Evolutionary conservation across 2,113 vertebrate species (phyloP).

Genomic region (Chaetorhynchus papuensis): DNA sequence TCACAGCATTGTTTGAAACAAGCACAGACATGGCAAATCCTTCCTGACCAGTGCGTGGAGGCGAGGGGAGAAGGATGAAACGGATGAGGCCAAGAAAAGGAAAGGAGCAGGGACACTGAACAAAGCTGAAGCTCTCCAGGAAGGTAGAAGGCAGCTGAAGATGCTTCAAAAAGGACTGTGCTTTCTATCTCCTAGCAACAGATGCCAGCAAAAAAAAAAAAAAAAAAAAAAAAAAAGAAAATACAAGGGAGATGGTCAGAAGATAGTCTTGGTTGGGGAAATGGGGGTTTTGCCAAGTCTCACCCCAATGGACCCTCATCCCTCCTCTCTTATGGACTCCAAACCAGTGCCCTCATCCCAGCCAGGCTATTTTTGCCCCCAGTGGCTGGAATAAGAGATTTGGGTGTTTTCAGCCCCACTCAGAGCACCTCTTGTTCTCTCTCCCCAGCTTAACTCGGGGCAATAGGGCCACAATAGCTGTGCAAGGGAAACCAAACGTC

Average conservation of each 20-base stretch:
- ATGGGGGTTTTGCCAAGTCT: background rate
- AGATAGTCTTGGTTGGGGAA: background rate
- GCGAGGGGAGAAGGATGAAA: background rate
- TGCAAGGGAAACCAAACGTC: background rate
- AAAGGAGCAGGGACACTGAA: background rate
- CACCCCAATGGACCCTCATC: accelerated
- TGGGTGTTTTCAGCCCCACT: background rate
- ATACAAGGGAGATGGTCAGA: background rate
- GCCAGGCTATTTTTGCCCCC: background rate
- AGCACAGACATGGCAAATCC: accelerated
- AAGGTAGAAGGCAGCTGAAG: background rate
- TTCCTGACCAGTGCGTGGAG: accelerated
- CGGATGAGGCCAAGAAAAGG: background rate
- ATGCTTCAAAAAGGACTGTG: background rate
- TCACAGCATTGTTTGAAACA: background rate
- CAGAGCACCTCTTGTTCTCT: background rate
- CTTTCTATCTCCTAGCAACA: constrained; percentile 49
- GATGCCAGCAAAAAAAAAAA: background rate
- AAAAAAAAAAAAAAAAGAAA: background rate
- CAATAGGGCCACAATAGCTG: accelerated
- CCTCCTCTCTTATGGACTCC: background rate
- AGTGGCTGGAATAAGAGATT: accelerated
- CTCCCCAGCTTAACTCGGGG: background rate
- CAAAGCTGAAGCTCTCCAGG: background rate
- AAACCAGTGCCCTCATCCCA: background rate